Conservation (phyloP, 2,797 vertebrate genomes). For the Sebastes jordani region DNA sequence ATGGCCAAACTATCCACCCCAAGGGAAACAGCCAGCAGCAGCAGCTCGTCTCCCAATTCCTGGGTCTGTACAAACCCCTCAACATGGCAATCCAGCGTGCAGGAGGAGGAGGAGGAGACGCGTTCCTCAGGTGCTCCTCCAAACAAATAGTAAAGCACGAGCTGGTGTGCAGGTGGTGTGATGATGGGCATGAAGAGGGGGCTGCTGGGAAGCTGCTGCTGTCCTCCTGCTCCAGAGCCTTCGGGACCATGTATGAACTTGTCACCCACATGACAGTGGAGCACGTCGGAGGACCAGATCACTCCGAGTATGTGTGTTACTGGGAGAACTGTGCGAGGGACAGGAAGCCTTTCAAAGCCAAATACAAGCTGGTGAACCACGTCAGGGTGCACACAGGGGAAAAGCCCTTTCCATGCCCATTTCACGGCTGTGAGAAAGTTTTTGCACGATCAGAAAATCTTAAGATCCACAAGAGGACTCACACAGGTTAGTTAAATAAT, state of each 20-base stretch:
- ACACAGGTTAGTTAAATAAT: conserved; percentile 80
- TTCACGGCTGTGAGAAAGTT: conserved; percentile 81
- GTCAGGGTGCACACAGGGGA: conserved; percentile 81
- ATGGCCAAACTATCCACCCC: conserved; percentile 76
- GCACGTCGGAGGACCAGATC: conserved; percentile 81
- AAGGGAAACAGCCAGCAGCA: conserved; percentile 76
- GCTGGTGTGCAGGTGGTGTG: conserved; percentile 84
- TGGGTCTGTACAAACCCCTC: conserved; percentile 81
- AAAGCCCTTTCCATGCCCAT: conserved; percentile 79
- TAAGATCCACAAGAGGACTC: conserved; percentile 86
- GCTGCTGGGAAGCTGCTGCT: conserved; percentile 56
- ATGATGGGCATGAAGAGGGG: conserved; percentile 75
- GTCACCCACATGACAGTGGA: conserved; percentile 86
- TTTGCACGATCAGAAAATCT: conserved; percentile 85
- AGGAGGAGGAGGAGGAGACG: conserved; percentile 59
- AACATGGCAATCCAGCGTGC: conserved; percentile 81
- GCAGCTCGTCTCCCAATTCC: conserved; percentile 79
- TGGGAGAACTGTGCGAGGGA: conserved; percentile 83
- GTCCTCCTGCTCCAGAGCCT: conserved; percentile 78
- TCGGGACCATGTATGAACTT: conserved; percentile 85
- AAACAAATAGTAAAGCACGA: conserved; percentile 80
- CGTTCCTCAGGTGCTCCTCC: conserved; percentile 83
- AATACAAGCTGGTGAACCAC: conserved; percentile 84
- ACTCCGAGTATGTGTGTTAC: conserved; percentile 79
- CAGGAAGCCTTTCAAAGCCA: conserved; percentile 81